phyloP scores from a whole-genome alignment of 2,113 vertebrate genomes.

The Halcyon senegalensis region DNA sequence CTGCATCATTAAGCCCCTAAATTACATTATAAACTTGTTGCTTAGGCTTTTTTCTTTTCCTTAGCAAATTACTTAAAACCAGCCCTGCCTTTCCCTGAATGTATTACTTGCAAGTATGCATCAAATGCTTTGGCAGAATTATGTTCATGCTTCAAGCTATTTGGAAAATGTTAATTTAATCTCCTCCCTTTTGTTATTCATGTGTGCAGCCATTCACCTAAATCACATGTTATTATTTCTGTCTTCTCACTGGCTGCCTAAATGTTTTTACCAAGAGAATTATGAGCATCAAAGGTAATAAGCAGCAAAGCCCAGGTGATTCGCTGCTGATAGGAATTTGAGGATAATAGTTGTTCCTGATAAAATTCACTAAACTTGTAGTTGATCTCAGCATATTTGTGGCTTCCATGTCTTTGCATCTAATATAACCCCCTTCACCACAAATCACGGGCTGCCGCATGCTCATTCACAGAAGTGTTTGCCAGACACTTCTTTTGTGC shows the following conservation, averaged over 20 bases:
- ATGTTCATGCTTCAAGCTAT: conserved; percentile 31
- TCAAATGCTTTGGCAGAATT: conserved; percentile 12
- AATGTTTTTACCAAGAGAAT: conserved; percentile 1
- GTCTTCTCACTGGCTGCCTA: background rate
- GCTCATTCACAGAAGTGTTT: background rate
- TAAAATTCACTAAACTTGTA: conserved; percentile 1
- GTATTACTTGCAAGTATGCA: background rate
- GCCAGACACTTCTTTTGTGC: background rate
- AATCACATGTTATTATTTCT: background rate
- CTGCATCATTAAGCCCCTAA: conserved; percentile 31
- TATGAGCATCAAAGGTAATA: background rate
- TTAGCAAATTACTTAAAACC: conserved; percentile 19
- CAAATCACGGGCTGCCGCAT: background rate
- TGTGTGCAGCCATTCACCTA: background rate
- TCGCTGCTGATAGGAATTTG: background rate
- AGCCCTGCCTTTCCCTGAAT: background rate
- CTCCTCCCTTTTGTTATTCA: conserved; percentile 3
- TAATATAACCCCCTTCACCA: background rate
- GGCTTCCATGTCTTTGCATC: background rate
- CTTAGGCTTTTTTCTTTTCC: background rate
- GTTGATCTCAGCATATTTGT: background rate
- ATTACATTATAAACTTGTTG: conserved; percentile 2
- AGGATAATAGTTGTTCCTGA: background rate
- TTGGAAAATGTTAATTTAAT: conserved; percentile 49
- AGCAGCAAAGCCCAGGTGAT: background rate